phyloP scores from a whole-genome alignment of 2,113 vertebrate species.

The Ammodytes dubius region DNA sequence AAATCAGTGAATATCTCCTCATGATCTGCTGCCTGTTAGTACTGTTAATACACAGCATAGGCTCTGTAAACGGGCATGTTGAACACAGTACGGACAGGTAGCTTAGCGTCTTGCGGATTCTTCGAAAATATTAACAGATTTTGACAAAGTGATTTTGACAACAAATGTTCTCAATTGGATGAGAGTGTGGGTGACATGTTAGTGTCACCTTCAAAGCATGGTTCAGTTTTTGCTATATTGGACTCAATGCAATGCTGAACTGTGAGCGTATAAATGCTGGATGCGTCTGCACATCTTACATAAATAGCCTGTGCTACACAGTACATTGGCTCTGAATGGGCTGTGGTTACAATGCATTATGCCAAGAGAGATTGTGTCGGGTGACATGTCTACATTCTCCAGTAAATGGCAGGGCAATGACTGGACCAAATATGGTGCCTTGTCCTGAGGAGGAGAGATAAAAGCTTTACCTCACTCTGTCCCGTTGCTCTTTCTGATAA shows the following conservation, averaged over 20 bases:
- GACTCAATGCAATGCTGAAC: not conserved
- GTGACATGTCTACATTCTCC: slow-evolving; percentile 26
- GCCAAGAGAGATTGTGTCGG: slow-evolving; percentile 13
- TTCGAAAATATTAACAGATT: too few species aligned
- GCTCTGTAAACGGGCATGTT: too few species aligned
- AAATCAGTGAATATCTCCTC: too few species aligned
- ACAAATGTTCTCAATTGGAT: too few species aligned
- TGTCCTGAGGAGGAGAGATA: slow-evolving; percentile 57
- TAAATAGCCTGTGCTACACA: not conserved
- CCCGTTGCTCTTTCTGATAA: slow-evolving; percentile 52
- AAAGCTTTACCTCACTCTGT: slow-evolving; percentile 50
- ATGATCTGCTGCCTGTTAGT: too few species aligned
- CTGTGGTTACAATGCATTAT: slow-evolving; percentile 21
- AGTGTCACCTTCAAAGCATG: not conserved
- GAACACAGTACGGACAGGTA: too few species aligned
- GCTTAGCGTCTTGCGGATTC: too few species aligned
- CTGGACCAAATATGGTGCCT: slow-evolving; percentile 36
- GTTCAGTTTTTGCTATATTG: not conserved
- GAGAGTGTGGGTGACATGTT: too few species aligned
- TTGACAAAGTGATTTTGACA: too few species aligned
- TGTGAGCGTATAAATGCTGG: not conserved
- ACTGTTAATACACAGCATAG: too few species aligned
- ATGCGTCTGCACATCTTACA: not conserved
- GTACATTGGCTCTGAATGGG: not conserved
- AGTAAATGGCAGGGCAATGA: slow-evolving; percentile 34